Conservation (phyloP, 2,113 vertebrate species). For the Phasianus colchicus region DNA sequence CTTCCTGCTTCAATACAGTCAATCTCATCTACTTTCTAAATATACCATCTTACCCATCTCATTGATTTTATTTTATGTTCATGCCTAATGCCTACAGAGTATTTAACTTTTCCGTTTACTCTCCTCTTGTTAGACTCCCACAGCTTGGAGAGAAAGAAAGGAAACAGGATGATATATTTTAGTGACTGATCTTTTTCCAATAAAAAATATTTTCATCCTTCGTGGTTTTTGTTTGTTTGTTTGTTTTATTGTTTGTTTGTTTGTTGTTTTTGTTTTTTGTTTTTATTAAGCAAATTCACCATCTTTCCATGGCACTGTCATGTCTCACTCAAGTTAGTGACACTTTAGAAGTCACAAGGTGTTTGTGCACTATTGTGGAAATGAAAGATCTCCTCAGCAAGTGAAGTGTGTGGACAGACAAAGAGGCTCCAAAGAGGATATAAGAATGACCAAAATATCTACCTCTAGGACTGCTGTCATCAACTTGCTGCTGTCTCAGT, state of each 20-base stretch:
- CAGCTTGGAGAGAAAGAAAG: background rate
- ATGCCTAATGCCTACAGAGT: background rate
- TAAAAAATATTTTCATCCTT: background rate
- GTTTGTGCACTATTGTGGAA: rapidly evolving
- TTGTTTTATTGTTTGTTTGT: background rate
- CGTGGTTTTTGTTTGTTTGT: background rate
- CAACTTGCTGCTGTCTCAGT: background rate
- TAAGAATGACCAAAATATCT: background rate
- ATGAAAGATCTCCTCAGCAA: background rate
- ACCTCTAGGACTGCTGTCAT: rapidly evolving
- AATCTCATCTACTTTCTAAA: background rate
- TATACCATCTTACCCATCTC: background rate
- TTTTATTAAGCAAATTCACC: background rate
- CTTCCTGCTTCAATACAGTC: background rate
- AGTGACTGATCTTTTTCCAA: background rate
- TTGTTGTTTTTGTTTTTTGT: too few species aligned
- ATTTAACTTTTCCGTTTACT: background rate
- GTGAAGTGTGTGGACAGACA: background rate
- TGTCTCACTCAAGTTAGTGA: background rate
- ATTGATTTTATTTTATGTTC: background rate
- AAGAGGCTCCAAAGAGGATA: background rate
- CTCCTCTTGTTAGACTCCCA: background rate
- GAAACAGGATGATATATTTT: background rate
- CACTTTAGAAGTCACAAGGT: background rate
- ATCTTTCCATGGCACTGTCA: background rate